A percentile compares a stretch with the other conserved stretches of the same genome.
Conservation (phyloP, 2,797 vertebrate genomes). For the Cetoscarus ocellatus region DNA sequence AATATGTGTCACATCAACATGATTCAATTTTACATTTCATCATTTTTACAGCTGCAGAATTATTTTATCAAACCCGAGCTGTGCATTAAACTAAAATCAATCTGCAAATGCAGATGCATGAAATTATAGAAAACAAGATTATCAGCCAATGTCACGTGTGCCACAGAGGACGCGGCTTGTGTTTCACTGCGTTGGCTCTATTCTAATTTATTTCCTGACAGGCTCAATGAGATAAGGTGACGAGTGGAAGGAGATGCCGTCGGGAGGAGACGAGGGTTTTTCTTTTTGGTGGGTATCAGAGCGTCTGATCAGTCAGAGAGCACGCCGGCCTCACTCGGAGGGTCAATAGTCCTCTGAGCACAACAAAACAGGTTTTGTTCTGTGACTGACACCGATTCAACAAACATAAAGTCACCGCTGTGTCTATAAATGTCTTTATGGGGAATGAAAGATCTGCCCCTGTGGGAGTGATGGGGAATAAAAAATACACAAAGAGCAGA, state of each 20-base stretch:
- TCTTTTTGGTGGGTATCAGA: conserved; percentile 64
- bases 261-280: conserved; percentile 65
- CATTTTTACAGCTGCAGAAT: conserved; percentile 24
- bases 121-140: conserved; percentile 53
- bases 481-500: conserved; percentile 13
- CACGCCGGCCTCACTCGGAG: conserved; percentile 51
- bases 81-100: conserved; percentile 50
- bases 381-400: conserved; percentile 55
- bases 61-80: conserved; percentile 28
- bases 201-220: conserved; percentile 75
- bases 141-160: conserved; percentile 43
- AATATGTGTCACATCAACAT: conserved; percentile 15
- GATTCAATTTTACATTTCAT: conserved; percentile 33
- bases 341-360: conserved; percentile 62
- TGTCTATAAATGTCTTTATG: conserved; percentile 43
- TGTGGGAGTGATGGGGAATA: conserved; percentile 1
- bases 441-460: not conserved
- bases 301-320: conserved; percentile 64
- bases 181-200: conserved; percentile 38
- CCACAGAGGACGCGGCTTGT: conserved; percentile 37
- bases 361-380: conserved; percentile 59
- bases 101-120: conserved; percentile 50
- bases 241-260: conserved; percentile 55
- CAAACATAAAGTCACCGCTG: conserved; percentile 26
- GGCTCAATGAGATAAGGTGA: conserved; percentile 75